Evolutionary conservation across 2,113 vertebrate genomes (phyloP), one percentile per base, ranked within the genome.

Genomic region (Mustela nigripes): DNA sequence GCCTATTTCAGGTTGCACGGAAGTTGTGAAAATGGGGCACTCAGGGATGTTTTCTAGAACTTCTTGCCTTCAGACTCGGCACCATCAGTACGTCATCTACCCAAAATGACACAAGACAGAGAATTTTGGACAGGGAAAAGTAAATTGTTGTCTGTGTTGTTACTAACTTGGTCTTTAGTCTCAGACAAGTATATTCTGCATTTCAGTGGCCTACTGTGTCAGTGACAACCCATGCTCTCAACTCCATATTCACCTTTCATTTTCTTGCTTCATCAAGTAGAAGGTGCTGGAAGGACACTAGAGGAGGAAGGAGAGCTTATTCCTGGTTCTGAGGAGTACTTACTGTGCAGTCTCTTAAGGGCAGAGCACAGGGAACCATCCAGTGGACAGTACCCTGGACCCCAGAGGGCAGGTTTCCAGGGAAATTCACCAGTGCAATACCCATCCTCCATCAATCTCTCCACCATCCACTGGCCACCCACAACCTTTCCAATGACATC

Each of bases 401-500:
- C 19, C 14, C 4, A 45, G 19, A 87, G 5, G 39, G 24, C 2
- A 6, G 19, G 48, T 86, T 56, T 14, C 28, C 39, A 50, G 56
- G 11, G 9, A 60, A 31, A 24, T 26, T 22, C 18, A n/a, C 14
- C 8, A 14, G 31, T 5, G 10, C 36, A 39, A 15, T 15, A n/a
- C 15, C 19, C 42, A 7, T 4, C 19, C n/a, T 9, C 9, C 19
- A 24, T 58, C 60, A 45, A 87, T 28, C 16, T 24, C 71, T 3
- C 36, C 0, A 1, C 1, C 22, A 63, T 48, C 10, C 28, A 48
- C 1, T 56, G 26, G 56, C 48, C 21, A 65, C 1, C 11, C 22
- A 31, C 3, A 48, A 7, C 21, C 42, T 74, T 73, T 60, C 19
- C 21, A 80, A 7, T 12, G 24, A 5, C n/a, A 9, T 33, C 22